Evolutionary conservation across 2,888 invertebrate species (phyloP).

Genomic region (Dryococelus australis): DNA sequence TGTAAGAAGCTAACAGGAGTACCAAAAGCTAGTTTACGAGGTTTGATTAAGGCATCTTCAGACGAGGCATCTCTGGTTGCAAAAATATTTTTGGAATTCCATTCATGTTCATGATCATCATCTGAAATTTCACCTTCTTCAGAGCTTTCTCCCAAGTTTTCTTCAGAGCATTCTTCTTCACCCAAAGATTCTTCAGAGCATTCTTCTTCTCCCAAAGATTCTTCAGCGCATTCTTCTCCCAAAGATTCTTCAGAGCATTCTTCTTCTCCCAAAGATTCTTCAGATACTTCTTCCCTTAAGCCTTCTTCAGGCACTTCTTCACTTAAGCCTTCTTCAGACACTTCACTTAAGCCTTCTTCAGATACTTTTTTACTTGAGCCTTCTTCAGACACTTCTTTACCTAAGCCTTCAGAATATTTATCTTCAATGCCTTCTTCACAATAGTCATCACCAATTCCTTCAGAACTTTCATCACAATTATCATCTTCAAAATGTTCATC

Average conservation of each 20-base stretch:
- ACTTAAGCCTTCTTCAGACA: too few species aligned
- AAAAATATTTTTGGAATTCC: constrained; percentile 7
- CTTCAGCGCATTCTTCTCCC: not conserved
- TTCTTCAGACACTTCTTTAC: too few species aligned
- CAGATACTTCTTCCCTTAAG: not conserved
- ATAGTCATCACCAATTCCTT: too few species aligned
- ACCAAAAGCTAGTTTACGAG: not conserved
- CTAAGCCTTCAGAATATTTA: too few species aligned
- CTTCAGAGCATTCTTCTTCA: not conserved
- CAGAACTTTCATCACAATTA: too few species aligned
- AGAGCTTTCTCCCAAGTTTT: not conserved
- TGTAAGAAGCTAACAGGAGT: not conserved
- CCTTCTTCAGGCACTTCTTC: not conserved
- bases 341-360: not conserved
- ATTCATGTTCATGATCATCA: not conserved
- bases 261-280: not conserved
- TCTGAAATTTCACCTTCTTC: not conserved
- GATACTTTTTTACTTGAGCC: not conserved
- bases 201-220: too few species aligned
- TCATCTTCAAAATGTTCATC: too few species aligned
- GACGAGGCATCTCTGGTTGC: not conserved
- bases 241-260: not conserved
- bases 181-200: not conserved
- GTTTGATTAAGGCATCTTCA: not conserved
- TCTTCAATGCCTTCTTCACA: too few species aligned